These are phyloP conservation scores for Mnemiopsis leidyi DNA, from an alignment of 37 sponge, comb jelly and placozoan genomes.

Conservation along the genomic window DNA sequence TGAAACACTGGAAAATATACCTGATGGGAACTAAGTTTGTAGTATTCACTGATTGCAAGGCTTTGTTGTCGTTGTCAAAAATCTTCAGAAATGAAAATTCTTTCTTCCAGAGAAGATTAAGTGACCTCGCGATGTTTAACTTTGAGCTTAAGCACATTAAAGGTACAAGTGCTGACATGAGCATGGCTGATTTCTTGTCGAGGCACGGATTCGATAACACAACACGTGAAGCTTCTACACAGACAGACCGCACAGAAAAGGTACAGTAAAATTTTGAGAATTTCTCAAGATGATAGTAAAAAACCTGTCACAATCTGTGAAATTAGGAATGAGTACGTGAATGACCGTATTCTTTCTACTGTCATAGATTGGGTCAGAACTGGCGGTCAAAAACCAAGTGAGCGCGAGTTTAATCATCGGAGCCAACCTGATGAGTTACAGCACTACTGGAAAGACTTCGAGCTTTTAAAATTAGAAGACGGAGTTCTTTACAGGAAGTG, in stretches of 20 bases:
- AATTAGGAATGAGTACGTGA: not conserved
- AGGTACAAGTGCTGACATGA: not conserved
- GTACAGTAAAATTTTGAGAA: too few relatives aligned
- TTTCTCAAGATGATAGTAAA: too few relatives aligned
- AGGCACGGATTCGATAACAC: not conserved
- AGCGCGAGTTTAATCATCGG: not conserved
- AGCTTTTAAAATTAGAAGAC: not conserved
- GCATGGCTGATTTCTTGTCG: constrained; percentile 7
- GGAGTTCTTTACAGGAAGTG: not conserved
- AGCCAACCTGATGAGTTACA: not conserved
- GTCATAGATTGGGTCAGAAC: constrained; percentile 7
- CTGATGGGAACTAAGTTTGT: not conserved
- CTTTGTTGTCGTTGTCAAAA: not conserved
- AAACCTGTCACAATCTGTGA: not conserved
- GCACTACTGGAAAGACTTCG: constrained; percentile 32
- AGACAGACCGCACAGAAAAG: not conserved
- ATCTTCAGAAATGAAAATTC: not conserved
- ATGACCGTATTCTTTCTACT: not conserved
- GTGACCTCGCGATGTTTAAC: not conserved
- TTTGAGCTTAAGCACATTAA: constrained; percentile 28
- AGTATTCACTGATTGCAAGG: constrained; percentile 6
- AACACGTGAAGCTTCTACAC: not conserved
- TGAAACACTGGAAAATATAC: not conserved
- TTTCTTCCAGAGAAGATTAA: not conserved
- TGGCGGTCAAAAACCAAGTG: not conserved